A percentile compares a stretch with the other conserved stretches of the same genome.
Conservation (phyloP, 2,797 vertebrate species). For the Xyrichtys novacula region DNA sequence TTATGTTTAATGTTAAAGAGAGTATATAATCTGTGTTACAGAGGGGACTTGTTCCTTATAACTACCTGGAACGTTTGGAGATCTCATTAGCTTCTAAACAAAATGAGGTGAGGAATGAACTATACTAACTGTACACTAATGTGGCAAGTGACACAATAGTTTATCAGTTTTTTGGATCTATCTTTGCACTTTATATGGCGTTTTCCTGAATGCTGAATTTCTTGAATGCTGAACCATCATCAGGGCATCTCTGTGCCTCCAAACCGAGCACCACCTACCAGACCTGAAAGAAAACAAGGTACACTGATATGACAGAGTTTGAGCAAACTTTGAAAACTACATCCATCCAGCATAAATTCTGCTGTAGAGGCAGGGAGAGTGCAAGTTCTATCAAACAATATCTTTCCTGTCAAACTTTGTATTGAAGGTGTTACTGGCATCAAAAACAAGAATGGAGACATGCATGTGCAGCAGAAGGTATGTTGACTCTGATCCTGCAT, state of each 20-base stretch:
- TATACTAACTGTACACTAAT: no score
- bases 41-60: conserved; percentile 96
- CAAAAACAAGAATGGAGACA: conserved; percentile 5
- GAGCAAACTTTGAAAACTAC: not conserved
- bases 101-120: conserved; percentile 62
- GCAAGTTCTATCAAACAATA: no score
- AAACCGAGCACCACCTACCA: conserved; percentile 70
- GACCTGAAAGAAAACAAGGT: conserved; percentile 74
- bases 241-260: conserved; percentile 61
- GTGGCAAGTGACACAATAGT: no score
- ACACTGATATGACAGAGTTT: not conserved
- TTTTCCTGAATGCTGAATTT: no score
- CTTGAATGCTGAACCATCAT: conserved; percentile 17
- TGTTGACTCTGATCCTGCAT: not conserved
- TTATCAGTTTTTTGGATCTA: not conserved
- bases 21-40: conserved; percentile 56
- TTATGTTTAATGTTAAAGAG: no score
- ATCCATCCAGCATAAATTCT: no score
- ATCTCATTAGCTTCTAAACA: conserved; percentile 80
- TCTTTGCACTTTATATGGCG: no score
- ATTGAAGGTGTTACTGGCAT: conserved; percentile 41
- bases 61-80: conserved; percentile 92
- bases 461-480: conserved; percentile 50
- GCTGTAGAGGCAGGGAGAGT: no score
- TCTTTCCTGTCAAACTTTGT: not conserved